Percentiles rank a stretch among this genome's conserved stretches.
phyloP scores from a whole-genome alignment of 2,113 vertebrate genomes.

The Myiozetetes cayanensis region DNA sequence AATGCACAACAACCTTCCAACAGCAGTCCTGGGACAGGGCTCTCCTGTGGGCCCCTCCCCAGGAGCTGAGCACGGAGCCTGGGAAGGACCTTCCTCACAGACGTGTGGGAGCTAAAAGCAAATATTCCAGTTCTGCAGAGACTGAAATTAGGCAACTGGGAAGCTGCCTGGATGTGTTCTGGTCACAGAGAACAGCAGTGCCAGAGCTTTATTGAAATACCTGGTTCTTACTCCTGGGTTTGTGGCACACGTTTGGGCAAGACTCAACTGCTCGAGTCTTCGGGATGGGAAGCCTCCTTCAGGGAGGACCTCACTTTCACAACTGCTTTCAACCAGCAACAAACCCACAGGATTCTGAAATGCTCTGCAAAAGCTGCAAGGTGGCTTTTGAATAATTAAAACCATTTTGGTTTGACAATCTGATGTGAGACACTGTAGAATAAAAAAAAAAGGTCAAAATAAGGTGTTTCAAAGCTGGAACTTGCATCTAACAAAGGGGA shows the following conservation, averaged over 20 bases:
- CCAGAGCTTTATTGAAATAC: not conserved
- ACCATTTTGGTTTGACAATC: not conserved
- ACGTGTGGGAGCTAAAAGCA: rapidly evolving
- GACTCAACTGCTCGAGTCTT: not conserved
- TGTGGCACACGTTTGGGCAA: not conserved
- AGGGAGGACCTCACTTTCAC: not conserved
- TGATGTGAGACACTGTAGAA: not conserved
- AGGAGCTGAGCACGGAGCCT: not conserved
- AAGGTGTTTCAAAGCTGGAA: not conserved
- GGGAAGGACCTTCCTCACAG: not conserved
- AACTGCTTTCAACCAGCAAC: not conserved
- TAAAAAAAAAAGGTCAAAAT: not conserved
- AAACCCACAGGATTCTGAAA: not conserved
- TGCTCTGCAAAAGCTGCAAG: not conserved
- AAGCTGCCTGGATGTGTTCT: not conserved
- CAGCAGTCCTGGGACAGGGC: not conserved
- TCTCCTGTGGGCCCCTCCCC: not conserved
- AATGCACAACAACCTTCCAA: not conserved
- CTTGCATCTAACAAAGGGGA: not conserved
- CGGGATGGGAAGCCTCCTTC: not conserved
- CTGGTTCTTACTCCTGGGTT: not conserved
- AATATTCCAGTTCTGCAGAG: slow-evolving; percentile 25
- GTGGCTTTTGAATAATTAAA: not conserved
- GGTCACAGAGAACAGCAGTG: not conserved
- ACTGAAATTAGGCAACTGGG: not conserved